These are phyloP conservation scores for Malurus alboscapulatus DNA, from an alignment of 2,113 vertebrate species.

Conservation along the genomic window DNA sequence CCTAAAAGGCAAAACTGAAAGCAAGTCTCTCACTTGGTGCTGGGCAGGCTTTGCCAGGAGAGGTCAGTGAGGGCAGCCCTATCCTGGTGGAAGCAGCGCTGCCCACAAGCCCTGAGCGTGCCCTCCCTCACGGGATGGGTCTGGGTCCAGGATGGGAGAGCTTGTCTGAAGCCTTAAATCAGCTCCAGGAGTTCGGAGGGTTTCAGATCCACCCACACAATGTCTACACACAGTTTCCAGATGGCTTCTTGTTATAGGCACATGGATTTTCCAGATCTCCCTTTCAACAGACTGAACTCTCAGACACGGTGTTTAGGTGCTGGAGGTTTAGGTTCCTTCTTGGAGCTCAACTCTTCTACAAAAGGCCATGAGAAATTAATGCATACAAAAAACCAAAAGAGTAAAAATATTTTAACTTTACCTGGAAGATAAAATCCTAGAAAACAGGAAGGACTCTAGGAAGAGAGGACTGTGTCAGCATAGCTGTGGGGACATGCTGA, in stretches of 20 bases:
- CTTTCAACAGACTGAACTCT: neutral
- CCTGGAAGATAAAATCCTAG: neutral
- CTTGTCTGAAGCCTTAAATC: neutral
- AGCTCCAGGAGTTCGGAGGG: neutral
- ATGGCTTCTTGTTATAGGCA: neutral
- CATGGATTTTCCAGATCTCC: neutral
- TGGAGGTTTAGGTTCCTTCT: neutral
- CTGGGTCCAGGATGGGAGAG: neutral
- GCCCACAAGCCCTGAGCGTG: rapidly evolving
- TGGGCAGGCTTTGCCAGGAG: neutral
- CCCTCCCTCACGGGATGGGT: too few relatives aligned
- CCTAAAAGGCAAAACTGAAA: neutral
- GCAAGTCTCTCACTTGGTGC: neutral
- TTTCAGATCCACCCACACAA: neutral
- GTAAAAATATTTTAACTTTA: neutral
- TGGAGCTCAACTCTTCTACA: neutral
- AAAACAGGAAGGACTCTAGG: neutral
- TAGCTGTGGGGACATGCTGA: neutral
- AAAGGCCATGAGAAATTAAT: neutral
- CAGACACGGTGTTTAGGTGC: neutral
- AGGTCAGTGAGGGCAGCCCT: neutral
- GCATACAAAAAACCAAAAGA: rapidly evolving
- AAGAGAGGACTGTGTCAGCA: neutral
- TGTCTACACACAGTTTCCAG: neutral
- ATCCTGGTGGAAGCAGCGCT: neutral